Evolutionary conservation across 2,797 vertebrate genomes (phyloP).

Genomic region (Pipistrellus pipistrellus): DNA sequence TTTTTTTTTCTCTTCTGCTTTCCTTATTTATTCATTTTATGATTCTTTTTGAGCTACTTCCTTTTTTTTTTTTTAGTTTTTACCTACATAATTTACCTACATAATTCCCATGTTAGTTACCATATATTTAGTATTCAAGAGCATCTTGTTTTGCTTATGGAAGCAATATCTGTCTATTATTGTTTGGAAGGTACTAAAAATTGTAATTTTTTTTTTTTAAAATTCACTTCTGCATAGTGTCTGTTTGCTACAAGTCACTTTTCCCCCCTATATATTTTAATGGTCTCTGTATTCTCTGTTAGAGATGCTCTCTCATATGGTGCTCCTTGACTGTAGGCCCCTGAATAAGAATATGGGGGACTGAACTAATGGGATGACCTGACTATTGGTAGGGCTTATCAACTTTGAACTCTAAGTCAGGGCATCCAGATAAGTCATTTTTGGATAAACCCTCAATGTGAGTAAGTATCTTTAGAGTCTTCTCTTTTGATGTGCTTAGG

Average conservation of each 20-base stretch:
- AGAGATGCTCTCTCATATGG: neutral
- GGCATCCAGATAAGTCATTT: neutral
- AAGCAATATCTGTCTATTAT: neutral
- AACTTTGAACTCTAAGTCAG: neutral
- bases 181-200: neutral
- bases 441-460: neutral
- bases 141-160: neutral
- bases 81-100: neutral
- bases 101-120: neutral
- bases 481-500: neutral
- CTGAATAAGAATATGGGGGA: neutral
- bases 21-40: neutral
- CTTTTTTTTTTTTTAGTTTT: neutral
- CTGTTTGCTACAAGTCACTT: neutral
- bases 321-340: neutral
- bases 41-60: neutral
- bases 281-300: neutral
- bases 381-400: neutral
- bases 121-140: slow-evolving; percentile 38
- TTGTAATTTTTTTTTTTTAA: neutral
- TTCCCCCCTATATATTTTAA: neutral
- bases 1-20: neutral
- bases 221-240: neutral
- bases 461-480: neutral
- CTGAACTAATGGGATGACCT: neutral